Conservation (phyloP, 2,113 vertebrate genomes). For the Hyla sarda region DNA sequence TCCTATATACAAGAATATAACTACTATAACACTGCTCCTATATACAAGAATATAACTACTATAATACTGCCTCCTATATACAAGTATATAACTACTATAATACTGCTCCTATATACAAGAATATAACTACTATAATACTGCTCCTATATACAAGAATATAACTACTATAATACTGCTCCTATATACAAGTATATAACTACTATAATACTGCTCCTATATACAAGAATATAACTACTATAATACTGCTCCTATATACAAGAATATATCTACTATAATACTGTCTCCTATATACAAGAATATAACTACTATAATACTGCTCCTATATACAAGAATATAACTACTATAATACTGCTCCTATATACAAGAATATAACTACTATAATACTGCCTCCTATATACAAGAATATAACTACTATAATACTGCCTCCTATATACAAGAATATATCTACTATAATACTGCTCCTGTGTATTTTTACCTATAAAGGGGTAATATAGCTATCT, state of each 20-base stretch:
- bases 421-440: neutral
- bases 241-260: neutral
- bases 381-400: too few relatives aligned
- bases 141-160: neutral
- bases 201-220: neutral
- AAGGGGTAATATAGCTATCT: too few relatives aligned
- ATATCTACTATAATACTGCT: neutral
- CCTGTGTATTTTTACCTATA: too few relatives aligned
- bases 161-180: neutral
- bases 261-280: neutral
- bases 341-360: too few relatives aligned
- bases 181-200: neutral
- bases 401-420: neutral
- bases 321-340: too few relatives aligned
- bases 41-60: constrained; percentile 1
- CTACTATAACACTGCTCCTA: neutral
- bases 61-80: neutral
- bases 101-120: neutral
- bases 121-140: constrained; percentile 1
- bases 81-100: neutral
- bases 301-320: neutral
- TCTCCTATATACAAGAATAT: neutral
- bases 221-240: neutral
- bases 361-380: too few relatives aligned
- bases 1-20: neutral